A percentile compares a stretch with the other conserved stretches of the same genome.
These are phyloP conservation scores for Pachymerium ferrugineum DNA, from an alignment of 2,888 invertebrate species.

Conservation along the genomic window DNA sequence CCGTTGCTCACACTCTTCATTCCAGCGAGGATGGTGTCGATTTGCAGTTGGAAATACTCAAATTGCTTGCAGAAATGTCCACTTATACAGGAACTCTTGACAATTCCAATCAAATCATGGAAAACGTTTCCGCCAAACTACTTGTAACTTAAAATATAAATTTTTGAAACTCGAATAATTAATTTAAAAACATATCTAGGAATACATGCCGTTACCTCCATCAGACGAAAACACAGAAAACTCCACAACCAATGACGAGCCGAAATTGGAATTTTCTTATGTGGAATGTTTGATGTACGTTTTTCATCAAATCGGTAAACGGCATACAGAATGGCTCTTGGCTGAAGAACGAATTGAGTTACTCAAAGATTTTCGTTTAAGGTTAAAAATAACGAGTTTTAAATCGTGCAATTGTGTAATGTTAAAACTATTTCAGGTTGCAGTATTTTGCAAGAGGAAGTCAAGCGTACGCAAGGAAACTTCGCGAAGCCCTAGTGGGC, in stretches of 20 bases:
- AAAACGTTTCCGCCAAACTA: constrained; percentile 68
- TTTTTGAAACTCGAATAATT: neutral
- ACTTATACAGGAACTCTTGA: constrained; percentile 70
- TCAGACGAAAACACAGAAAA: constrained; percentile 53
- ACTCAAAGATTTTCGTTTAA: constrained; percentile 76
- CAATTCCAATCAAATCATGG: constrained; percentile 66
- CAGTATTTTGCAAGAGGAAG: constrained; percentile 89
- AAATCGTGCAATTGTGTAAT: neutral
- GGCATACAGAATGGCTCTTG: constrained; percentile 68
- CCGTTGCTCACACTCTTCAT: constrained; percentile 50
- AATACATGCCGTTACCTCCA: constrained; percentile 83
- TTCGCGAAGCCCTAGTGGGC: constrained; percentile 60
- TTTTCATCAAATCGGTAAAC: constrained; percentile 69
- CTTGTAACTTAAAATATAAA: constrained; percentile 55
- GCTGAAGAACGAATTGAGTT: constrained; percentile 59
- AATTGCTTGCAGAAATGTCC: constrained; percentile 79
- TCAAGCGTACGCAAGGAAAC: constrained; percentile 73
- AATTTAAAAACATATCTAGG: constrained; percentile 52
- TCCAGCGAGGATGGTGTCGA: constrained; percentile 55
- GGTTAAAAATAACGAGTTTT: neutral
- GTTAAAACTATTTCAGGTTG: constrained; percentile 53
- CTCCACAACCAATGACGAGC: constrained; percentile 53
- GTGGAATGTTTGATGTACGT: constrained; percentile 83
- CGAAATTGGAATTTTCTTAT: constrained; percentile 85
- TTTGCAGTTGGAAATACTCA: constrained; percentile 70